Conservation (phyloP, 2,888 invertebrate species). For the Drosophila leonis region DNA sequence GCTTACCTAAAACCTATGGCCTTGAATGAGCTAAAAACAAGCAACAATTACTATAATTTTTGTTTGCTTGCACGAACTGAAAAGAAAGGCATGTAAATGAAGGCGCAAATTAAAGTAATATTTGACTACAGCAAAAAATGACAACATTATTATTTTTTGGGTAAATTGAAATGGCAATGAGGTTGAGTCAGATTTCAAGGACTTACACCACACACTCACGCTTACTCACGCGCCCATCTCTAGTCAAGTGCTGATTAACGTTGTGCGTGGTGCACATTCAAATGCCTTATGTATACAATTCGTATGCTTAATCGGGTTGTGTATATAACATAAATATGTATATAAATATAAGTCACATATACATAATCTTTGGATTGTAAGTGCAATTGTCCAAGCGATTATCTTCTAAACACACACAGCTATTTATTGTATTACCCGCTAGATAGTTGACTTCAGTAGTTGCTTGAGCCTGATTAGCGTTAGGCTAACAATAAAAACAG, state of each 20-base stretch:
- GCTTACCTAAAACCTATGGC: not conserved
- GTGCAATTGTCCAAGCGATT: conserved; percentile 30
- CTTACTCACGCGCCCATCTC: conserved; percentile 27
- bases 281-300: not conserved
- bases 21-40: conserved; percentile 1
- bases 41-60: not conserved
- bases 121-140: not conserved
- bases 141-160: not conserved
- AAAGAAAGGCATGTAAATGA: conserved; percentile 1
- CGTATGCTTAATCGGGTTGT: conserved; percentile 24
- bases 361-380: conserved; percentile 9
- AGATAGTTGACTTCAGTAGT: conserved; percentile 26
- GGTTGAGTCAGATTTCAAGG: not conserved
- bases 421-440: not conserved
- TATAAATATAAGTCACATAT: not conserved
- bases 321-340: not conserved
- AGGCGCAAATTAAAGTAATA: not conserved
- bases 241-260: conserved; percentile 1
- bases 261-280: conserved; percentile 5
- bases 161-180: not conserved
- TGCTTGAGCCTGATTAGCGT: conserved; percentile 37
- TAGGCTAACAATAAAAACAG: conserved; percentile 10
- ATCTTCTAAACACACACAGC: conserved; percentile 17
- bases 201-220: not conserved
- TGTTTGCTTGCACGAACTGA: not conserved